Evolutionary conservation across 2,797 vertebrate genomes (phyloP).

Genomic region (Acrocephalus scirpaceus): DNA sequence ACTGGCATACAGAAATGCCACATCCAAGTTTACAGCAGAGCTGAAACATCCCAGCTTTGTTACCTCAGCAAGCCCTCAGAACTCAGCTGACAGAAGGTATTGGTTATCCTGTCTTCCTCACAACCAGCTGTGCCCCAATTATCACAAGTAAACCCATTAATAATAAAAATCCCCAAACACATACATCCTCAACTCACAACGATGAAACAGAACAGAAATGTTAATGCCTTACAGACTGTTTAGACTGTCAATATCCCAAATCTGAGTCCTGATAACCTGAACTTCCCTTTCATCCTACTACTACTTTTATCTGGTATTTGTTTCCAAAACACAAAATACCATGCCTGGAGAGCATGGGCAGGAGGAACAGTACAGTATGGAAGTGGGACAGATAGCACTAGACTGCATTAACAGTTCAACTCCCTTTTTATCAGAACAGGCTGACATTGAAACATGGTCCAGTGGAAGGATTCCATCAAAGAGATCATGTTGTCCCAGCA

Average conservation of each 20-base stretch:
- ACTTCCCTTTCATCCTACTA: neutral
- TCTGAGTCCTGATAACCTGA: neutral
- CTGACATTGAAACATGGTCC: rapidly evolving
- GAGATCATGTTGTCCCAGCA: rapidly evolving
- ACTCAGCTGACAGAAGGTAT: neutral
- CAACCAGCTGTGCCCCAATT: neutral
- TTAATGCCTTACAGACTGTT: neutral
- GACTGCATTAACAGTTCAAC: neutral
- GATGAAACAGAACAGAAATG: neutral
- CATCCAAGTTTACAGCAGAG: neutral
- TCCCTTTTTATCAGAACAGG: neutral
- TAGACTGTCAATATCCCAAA: neutral
- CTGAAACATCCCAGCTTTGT: neutral
- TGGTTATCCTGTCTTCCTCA: neutral
- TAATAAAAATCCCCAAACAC: neutral
- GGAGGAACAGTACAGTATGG: rapidly evolving
- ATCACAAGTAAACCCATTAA: neutral
- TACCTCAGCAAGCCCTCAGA: neutral
- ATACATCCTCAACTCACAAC: neutral
- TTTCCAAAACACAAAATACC: neutral
- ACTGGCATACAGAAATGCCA: neutral
- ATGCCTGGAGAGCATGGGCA: rapidly evolving
- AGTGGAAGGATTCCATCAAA: neutral
- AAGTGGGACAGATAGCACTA: neutral
- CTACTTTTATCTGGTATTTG: neutral